These are phyloP conservation scores for Tympanoctomys barrerae DNA, from an alignment of 2,797 vertebrate species.

Conservation along the genomic window DNA sequence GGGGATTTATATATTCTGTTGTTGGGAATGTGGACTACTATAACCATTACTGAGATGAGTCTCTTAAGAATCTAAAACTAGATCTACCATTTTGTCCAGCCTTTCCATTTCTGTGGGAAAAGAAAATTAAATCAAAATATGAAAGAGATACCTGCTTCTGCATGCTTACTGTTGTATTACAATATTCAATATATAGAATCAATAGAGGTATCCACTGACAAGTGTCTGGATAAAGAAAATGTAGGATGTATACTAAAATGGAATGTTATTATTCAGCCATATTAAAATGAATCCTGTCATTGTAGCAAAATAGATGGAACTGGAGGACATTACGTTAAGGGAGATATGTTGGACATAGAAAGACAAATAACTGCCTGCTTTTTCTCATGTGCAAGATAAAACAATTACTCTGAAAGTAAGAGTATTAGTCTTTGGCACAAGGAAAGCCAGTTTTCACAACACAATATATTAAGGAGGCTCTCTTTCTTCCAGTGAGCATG, in stretches of 20 bases:
- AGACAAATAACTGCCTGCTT: not conserved
- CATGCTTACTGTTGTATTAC: not conserved
- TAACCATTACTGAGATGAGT: not conserved
- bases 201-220: not conserved
- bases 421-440: not conserved
- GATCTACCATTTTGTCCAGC: not conserved
- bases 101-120: not conserved
- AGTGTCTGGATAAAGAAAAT: not conserved
- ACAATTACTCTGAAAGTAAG: not conserved
- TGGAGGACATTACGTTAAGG: not conserved
- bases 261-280: not conserved
- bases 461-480: not conserved
- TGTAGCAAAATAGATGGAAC: not conserved
- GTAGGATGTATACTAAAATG: not conserved
- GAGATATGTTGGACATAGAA: not conserved
- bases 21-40: not conserved
- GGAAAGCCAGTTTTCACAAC: not conserved
- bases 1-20: not conserved
- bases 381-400: not conserved
- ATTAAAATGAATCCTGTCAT: not conserved
- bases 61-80: not conserved
- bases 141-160: not conserved
- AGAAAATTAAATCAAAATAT: not conserved
- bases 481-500: not conserved
- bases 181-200: not conserved